Percentiles rank a stretch among this genome's conserved stretches.
These are phyloP conservation scores for Ceratoteleas bidentatus DNA, from an alignment of 1,140 invertebrate genomes.

Conservation along the genomic window DNA sequence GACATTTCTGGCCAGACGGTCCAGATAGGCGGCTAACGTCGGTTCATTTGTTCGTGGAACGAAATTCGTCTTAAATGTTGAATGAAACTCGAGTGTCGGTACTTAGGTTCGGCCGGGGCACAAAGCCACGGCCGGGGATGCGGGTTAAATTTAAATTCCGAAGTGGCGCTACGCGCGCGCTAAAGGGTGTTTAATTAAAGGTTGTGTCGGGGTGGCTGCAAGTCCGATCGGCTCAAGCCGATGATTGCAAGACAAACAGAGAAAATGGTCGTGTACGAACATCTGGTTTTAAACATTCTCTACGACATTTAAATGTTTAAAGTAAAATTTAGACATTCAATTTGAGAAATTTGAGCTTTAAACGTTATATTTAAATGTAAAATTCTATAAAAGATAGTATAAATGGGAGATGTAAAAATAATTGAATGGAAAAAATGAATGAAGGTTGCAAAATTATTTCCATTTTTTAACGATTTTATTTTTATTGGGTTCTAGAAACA, in stretches of 20 bases:
- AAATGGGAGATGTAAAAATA: too few relatives aligned
- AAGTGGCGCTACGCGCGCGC: constrained; percentile 14
- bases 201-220: constrained; percentile 24
- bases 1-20: constrained; percentile 19
- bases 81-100: constrained; percentile 55
- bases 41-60: constrained; percentile 49
- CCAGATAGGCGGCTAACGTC: constrained; percentile 39
- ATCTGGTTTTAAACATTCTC: too few relatives aligned
- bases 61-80: constrained; percentile 52
- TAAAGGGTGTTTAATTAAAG: constrained; percentile 49
- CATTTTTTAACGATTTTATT: too few relatives aligned
- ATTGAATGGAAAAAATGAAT: too few relatives aligned
- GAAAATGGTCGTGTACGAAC: too few relatives aligned
- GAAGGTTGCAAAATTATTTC: too few relatives aligned
- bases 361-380: too few relatives aligned
- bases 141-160: constrained; percentile 43
- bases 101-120: constrained; percentile 41
- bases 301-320: too few relatives aligned
- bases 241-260: background rate
- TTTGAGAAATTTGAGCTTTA: too few relatives aligned
- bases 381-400: too few relatives aligned
- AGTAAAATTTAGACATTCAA: too few relatives aligned
- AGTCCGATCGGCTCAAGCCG: background rate
- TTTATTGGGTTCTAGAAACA: too few relatives aligned
- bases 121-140: constrained; percentile 33